These are phyloP conservation scores for Desmodus rotundus DNA, from an alignment of 2,113 vertebrate genomes.

Conservation along the genomic window DNA sequence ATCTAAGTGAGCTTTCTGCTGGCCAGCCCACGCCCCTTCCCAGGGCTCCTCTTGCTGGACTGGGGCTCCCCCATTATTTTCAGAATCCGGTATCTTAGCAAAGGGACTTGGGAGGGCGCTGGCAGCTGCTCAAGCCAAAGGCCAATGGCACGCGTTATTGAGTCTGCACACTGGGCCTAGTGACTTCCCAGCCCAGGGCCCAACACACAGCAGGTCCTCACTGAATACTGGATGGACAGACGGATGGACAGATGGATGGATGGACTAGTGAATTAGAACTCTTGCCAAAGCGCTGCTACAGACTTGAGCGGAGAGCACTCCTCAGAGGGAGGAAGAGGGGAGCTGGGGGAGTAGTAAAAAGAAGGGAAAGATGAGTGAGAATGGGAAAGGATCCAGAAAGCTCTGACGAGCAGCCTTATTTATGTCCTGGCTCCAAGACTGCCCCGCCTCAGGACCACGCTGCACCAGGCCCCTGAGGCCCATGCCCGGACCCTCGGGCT, in stretches of 20 bases:
- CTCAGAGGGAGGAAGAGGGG: neutral
- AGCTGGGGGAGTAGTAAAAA: neutral
- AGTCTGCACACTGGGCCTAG: neutral
- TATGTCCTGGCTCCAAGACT: neutral
- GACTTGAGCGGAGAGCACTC: neutral
- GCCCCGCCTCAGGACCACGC: neutral
- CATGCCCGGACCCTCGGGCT: neutral
- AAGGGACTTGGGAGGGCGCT: neutral
- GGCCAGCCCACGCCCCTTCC: neutral
- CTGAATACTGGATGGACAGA: neutral
- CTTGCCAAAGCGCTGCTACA: neutral
- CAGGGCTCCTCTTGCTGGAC: neutral
- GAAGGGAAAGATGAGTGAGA: neutral
- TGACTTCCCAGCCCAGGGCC: neutral
- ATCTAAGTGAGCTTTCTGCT: neutral
- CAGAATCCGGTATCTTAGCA: neutral
- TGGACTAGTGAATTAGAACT: neutral
- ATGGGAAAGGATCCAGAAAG: neutral
- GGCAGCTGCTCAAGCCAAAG: neutral
- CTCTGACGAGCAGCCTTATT: slow-evolving; percentile 31
- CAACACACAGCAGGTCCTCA: neutral
- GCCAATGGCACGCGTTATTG: neutral
- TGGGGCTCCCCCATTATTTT: neutral
- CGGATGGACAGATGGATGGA: neutral
- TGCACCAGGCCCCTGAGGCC: neutral